phyloP scores from a whole-genome alignment of 2,888 invertebrate genomes.

The Loripinus fragilis region DNA sequence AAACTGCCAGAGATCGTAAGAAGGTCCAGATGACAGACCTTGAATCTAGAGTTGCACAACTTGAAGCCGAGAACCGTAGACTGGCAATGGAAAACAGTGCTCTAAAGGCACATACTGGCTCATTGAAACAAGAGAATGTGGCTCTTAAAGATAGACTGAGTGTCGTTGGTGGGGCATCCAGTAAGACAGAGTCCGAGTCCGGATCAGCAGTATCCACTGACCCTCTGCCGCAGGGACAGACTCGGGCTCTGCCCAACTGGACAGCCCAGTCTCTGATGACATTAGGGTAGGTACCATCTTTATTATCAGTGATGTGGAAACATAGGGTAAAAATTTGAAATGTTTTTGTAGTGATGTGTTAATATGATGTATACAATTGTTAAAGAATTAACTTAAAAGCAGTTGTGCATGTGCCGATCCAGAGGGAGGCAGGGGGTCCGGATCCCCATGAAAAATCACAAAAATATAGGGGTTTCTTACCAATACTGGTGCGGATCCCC shows the following conservation, averaged over 20 bases:
- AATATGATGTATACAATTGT: too few species aligned
- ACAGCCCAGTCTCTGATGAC: conserved; percentile 74
- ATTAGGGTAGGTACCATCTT: conserved; percentile 71
- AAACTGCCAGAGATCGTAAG: conserved; percentile 97
- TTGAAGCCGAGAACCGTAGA: conserved; percentile 83
- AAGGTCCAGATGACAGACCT: conserved; percentile 96
- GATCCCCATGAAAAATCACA: too few species aligned
- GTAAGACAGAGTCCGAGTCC: conserved; percentile 78
- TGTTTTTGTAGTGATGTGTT: too few species aligned
- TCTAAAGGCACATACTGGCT: conserved; percentile 69
- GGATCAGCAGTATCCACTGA: conserved; percentile 86
- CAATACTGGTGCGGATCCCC: too few species aligned
- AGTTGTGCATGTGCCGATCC: too few species aligned
- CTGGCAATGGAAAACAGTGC: conserved; percentile 76
- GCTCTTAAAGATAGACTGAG: conserved; percentile 73
- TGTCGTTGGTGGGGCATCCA: conserved; percentile 48
- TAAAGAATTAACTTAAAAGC: too few species aligned
- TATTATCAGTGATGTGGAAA: too few species aligned
- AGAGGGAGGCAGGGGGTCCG: too few species aligned
- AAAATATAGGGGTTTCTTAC: too few species aligned
- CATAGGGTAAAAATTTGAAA: too few species aligned
- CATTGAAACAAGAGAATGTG: conserved; percentile 75
- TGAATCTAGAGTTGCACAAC: conserved; percentile 86
- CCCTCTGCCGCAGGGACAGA: conserved; percentile 98
- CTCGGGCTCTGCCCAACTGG: conserved; percentile 75